Evolutionary conservation across 2,113 vertebrate genomes (phyloP), one percentile per base, ranked within the genome.

Genomic region (Sinosuthora webbiana): DNA sequence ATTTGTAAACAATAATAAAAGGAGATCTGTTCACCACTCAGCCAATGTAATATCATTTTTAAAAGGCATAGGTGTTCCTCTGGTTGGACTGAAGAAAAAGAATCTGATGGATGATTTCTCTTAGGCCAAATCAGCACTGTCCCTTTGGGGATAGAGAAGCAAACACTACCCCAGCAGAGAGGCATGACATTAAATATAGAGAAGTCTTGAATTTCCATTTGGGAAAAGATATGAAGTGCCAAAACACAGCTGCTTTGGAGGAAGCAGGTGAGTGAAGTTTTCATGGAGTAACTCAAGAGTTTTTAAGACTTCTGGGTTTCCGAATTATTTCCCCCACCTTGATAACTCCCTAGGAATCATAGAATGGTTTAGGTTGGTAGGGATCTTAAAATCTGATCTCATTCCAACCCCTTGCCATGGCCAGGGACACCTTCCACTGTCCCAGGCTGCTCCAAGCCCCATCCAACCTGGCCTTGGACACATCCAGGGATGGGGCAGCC

Each of bases 381-480:
- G 9, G 13, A 68, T 19, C 6, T 21, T n/a, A 18, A 60, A 45
- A 67, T 6, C 3, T 28, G 20, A 39, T 28, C 6, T 39, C 8
- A 23, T 60, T 39, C 15, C 37, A 28, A 28, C 1, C 2, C 10
- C 23, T 33, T 81, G 44, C 19, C 10, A 30, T 4, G 11, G 2
- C 5, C 15, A 74, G 86, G 44, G 60, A 21, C 19, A 30, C 2
- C 10, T 74, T 4, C 28, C 60, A 59, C 10, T 23, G 0, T 14
- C 23, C 45, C 60, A 59, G 28, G 5, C 0, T 59, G 10, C 15
- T 74, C 23, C 37, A 9, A 39, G 33, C 7, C 37, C 0, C 0
- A 0, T 81, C 44, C 59, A 81, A 0, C 33, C 1, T 39, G 39
- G 13, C 33, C 45, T 24, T 8, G 69, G 28, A 4, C 28, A 45